Base-by-base conservation (phyloP, 2,888 invertebrate species). In the Drosophila nigricruria region DNA sequence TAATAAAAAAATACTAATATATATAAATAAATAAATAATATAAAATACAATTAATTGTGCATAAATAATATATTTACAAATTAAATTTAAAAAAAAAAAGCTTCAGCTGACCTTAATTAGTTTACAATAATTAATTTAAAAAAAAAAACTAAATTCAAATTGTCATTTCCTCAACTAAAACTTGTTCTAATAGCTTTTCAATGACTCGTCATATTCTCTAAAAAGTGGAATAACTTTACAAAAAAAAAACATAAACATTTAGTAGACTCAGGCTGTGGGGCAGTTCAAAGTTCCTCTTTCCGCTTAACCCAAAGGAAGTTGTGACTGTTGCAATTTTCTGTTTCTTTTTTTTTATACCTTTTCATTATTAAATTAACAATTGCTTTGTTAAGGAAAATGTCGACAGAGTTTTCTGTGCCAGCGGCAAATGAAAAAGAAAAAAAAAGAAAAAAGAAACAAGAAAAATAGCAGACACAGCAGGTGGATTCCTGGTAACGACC, bases 291-390 rank as follows among this genome's bases (percentile, higher is more conserved):
- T 45, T 63, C 27, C 47, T 63, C 27, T 54, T 70, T 70, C 68
- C 68, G 68, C 30, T 67, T 50, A 61, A 43, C 49, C 50, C 63
- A 70, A 57, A 72, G 69, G 69, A 81, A 70, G 58, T 73, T 77
- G 73, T 47, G 71, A 58, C 54, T 47, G 66, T 43, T 43, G 49
- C 59, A 45, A 32, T 56, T 54, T 49, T 49, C 50, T 58, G 53
- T 27, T 30, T 30, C 38, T 23, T 27, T 18, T 40, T 32, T 43
- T 58, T 42, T 52, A 9, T 34, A n/a, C 10, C 59, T 74, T 71
- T 70, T 53, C 38, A 72, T 81, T 77, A 81, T 82, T 81, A 79
- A 82, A 77, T 81, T 77, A 77, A 79, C 66, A 73, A 77, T 80
- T 77, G 57, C 71, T 59, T 80, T 73, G 74, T 77, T 77, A 66